Evolutionary conservation across 2,113 vertebrate species (phyloP).

Genomic region (Ochotona curzoniae): DNA sequence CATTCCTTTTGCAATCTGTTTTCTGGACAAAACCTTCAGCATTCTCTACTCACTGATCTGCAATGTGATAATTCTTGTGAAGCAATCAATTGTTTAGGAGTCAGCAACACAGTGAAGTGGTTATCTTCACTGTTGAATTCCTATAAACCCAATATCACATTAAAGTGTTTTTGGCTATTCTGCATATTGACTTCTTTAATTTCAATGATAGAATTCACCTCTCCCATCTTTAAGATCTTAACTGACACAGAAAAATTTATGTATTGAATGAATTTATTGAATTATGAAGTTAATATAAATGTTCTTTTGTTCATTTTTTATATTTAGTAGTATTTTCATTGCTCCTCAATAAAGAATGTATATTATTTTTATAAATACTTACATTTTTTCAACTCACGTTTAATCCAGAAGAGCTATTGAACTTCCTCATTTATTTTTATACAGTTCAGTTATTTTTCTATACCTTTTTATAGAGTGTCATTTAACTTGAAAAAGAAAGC

Average conservation of each 20-base stretch:
- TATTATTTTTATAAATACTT: not conserved
- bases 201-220: not conserved
- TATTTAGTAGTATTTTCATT: not conserved
- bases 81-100: slow-evolving; percentile 36
- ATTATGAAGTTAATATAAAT: not conserved
- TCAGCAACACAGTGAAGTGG: slow-evolving; percentile 48
- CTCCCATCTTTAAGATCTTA: not conserved
- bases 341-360: not conserved
- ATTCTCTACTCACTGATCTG: slow-evolving; percentile 1
- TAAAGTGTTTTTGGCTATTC: not conserved
- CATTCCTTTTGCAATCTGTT: not conserved
- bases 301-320: not conserved
- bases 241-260: not conserved
- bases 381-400: not conserved
- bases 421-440: not conserved
- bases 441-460: not conserved
- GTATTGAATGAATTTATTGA: not conserved
- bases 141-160: not conserved
- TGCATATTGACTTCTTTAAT: not conserved
- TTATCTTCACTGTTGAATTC: not conserved
- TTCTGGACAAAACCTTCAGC: not conserved
- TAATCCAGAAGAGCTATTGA: not conserved
- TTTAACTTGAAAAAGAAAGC: not conserved
- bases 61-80: not conserved
- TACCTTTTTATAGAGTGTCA: not conserved